These are phyloP conservation scores for Thalassarche chlororhynchos DNA, from an alignment of 2,113 vertebrate species.

Conservation along the genomic window DNA sequence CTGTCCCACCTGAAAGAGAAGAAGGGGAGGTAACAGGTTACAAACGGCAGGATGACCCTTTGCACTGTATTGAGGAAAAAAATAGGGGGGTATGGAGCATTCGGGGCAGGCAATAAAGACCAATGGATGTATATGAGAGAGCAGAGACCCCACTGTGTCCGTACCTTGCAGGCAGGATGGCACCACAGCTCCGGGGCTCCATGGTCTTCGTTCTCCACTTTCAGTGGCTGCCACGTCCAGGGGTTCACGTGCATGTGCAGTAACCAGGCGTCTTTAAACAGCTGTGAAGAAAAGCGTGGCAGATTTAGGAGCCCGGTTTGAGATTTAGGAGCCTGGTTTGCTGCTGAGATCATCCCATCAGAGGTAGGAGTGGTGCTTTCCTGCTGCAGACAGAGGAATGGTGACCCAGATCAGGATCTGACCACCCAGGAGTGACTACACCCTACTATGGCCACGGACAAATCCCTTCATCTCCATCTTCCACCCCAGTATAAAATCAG, in stretches of 20 bases:
- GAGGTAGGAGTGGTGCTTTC: neutral
- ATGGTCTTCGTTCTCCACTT: slow-evolving; percentile 95
- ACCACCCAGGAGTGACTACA: neutral
- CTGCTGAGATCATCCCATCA: neutral
- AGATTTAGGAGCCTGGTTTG: neutral
- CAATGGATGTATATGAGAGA: accelerated
- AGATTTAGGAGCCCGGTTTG: neutral
- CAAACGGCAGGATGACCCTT: accelerated
- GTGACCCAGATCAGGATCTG: neutral
- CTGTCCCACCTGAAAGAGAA: slow-evolving; percentile 87
- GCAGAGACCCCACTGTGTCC: accelerated
- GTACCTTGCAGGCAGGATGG: slow-evolving; percentile 93
- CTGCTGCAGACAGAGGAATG: neutral
- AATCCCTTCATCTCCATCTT: neutral
- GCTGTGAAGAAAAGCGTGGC: slow-evolving; percentile 63
- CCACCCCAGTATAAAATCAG: neutral
- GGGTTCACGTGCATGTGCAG: slow-evolving; percentile 85
- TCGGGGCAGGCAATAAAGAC: neutral
- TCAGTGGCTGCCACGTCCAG: slow-evolving; percentile 95
- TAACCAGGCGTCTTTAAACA: slow-evolving; percentile 97
- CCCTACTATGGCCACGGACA: neutral
- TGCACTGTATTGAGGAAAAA: accelerated
- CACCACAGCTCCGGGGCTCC: slow-evolving; percentile 97
- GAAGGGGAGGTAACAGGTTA: neutral
- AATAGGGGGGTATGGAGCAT: accelerated